Evolutionary conservation across 2,888 invertebrate species (phyloP).

Genomic region (Cephus sareptanus): DNA sequence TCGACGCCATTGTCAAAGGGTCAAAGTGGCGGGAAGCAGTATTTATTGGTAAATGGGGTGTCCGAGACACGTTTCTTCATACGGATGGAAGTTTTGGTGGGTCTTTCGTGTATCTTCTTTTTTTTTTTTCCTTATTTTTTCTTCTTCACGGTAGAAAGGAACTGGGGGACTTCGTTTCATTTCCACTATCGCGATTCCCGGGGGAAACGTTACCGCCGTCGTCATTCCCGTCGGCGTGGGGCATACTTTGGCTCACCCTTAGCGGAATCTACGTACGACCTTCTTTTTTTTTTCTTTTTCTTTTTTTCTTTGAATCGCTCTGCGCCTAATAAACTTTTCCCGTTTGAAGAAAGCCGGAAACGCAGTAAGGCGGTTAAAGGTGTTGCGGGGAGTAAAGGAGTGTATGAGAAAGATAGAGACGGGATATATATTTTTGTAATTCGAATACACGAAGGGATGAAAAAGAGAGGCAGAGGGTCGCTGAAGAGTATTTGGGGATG

Average conservation of each 20-base stretch:
- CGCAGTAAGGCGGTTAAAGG: background rate
- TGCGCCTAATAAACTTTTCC: background rate
- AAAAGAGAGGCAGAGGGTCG: background rate
- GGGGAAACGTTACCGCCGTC: constrained; percentile 39
- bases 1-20: background rate
- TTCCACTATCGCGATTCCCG: constrained; percentile 43
- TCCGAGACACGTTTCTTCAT: background rate
- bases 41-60: background rate
- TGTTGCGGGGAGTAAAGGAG: background rate
- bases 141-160: background rate
- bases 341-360: background rate
- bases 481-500: background rate
- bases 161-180: constrained; percentile 39
- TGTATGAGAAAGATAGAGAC: background rate
- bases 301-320: background rate
- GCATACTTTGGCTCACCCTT: background rate
- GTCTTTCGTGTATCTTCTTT: background rate
- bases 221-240: background rate
- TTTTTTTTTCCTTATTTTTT: background rate
- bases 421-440: background rate
- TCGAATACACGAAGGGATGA: background rate
- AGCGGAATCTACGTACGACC: background rate
- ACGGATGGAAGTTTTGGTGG: background rate
- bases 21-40: background rate
- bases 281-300: too few species aligned